A percentile compares a stretch with the other conserved stretches of the same genome.
These are phyloP conservation scores for Laupala kohalensis DNA, from an alignment of 1,140 invertebrate genomes.

Conservation along the genomic window DNA sequence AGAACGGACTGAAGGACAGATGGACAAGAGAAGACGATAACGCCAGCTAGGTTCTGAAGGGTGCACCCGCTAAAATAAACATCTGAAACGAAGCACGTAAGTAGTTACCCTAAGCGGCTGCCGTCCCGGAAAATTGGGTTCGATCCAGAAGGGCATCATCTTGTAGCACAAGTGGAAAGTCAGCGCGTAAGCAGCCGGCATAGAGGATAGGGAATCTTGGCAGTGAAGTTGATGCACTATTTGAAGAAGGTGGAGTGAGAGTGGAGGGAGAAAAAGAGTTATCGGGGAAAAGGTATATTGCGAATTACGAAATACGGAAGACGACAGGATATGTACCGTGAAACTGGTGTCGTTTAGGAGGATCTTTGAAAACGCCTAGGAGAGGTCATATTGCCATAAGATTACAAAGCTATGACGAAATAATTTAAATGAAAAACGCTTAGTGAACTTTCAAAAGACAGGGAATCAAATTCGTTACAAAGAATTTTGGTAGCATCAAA, in stretches of 20 bases:
- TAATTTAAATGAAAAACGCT: too few relatives aligned
- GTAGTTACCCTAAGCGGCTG: not conserved
- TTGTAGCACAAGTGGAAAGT: not conserved
- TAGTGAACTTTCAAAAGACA: too few relatives aligned
- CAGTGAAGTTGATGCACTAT: not conserved
- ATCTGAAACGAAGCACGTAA: not conserved
- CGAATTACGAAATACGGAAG: too few relatives aligned
- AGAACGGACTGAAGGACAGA: not conserved
- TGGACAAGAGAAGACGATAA: not conserved
- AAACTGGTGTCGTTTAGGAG: too few relatives aligned
- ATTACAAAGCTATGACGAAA: too few relatives aligned
- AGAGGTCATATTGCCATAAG: too few relatives aligned
- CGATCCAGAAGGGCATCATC: not conserved
- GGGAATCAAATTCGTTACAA: too few relatives aligned
- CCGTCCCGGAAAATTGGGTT: not conserved
- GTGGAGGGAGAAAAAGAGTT: not conserved
- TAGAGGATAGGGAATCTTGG: not conserved
- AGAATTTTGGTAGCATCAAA: too few relatives aligned
- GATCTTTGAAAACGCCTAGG: too few relatives aligned
- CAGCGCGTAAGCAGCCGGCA: too few relatives aligned
- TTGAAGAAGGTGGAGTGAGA: not conserved
- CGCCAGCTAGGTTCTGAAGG: not conserved
- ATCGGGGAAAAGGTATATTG: not conserved
- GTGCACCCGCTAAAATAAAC: not conserved
- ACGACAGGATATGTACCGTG: too few relatives aligned